Evolutionary conservation across 2,888 invertebrate genomes (phyloP).

Genomic region (Hanleya hanleyi): DNA sequence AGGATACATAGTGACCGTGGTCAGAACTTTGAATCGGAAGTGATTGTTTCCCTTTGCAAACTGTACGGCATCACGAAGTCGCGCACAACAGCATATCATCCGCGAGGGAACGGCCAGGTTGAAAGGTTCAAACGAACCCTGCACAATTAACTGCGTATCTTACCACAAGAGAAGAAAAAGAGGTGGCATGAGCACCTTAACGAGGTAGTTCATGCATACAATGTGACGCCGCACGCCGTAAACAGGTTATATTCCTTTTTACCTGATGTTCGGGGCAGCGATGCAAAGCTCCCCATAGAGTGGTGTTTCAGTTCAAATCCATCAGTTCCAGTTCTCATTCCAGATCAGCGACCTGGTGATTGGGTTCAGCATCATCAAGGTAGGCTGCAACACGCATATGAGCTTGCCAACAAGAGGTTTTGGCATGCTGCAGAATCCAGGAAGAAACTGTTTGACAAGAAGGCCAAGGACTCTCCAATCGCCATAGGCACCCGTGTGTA

Average conservation of each 20-base stretch:
- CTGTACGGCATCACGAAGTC: background rate
- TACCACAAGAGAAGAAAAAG: background rate
- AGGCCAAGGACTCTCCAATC: background rate
- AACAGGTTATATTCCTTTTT: slow-evolving; percentile 2
- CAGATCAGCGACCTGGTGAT: background rate
- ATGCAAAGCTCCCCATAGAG: background rate
- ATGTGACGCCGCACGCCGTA: background rate
- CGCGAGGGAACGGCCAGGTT: background rate
- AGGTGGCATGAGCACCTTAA: background rate
- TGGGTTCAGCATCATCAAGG: background rate
- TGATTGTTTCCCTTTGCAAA: background rate
- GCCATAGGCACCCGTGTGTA: background rate
- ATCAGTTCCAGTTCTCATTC: no score
- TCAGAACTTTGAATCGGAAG: background rate
- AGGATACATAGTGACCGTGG: slow-evolving; percentile 2
- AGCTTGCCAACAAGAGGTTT: background rate
- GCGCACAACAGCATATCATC: background rate
- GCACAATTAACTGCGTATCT: background rate
- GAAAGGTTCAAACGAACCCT: background rate
- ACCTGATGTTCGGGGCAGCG: slow-evolving; percentile 1
- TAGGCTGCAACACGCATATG: background rate
- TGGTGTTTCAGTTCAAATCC: background rate
- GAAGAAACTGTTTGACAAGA: background rate
- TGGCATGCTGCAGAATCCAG: background rate
- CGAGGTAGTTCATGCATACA: background rate